These are phyloP conservation scores for Drosophila truncata DNA, from an alignment of 1,140 invertebrate species.

Conservation along the genomic window DNA sequence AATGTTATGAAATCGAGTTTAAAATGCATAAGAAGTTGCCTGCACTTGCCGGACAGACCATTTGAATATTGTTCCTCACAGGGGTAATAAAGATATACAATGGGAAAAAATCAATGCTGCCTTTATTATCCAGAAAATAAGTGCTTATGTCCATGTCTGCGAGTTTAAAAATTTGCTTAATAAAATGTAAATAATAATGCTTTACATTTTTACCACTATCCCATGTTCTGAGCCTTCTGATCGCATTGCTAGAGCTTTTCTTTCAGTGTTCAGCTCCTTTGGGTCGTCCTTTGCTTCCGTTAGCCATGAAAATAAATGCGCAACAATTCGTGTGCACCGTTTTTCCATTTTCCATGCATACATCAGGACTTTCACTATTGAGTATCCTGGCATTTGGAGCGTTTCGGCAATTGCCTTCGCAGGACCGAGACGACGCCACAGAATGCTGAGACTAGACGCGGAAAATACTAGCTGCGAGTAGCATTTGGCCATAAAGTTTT, in stretches of 20 bases:
- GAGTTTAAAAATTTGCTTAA: too few relatives aligned
- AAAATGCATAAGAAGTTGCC: slow-evolving; percentile 15
- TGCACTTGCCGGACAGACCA: not conserved
- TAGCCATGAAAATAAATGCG: slow-evolving; percentile 32
- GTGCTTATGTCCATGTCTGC: too few relatives aligned
- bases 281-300: slow-evolving; percentile 24
- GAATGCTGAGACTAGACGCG: slow-evolving; percentile 2
- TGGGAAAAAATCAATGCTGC: not conserved
- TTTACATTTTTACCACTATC: too few relatives aligned
- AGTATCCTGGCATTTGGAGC: slow-evolving; percentile 19
- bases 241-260: not conserved
- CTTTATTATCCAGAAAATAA: not conserved
- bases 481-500: slow-evolving; percentile 55
- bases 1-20: slow-evolving; percentile 24
- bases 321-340: slow-evolving; percentile 32
- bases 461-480: not conserved
- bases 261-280: not conserved
- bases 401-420: slow-evolving; percentile 42
- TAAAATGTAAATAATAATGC: too few relatives aligned
- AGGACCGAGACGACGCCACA: slow-evolving; percentile 12
- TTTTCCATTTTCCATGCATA: slow-evolving; percentile 43
- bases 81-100: not conserved
- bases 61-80: not conserved
- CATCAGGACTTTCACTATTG: slow-evolving; percentile 29
- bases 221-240: too few relatives aligned